These are phyloP conservation scores for Choreutis nemorana DNA, from an alignment of 2,888 invertebrate genomes.

Conservation along the genomic window DNA sequence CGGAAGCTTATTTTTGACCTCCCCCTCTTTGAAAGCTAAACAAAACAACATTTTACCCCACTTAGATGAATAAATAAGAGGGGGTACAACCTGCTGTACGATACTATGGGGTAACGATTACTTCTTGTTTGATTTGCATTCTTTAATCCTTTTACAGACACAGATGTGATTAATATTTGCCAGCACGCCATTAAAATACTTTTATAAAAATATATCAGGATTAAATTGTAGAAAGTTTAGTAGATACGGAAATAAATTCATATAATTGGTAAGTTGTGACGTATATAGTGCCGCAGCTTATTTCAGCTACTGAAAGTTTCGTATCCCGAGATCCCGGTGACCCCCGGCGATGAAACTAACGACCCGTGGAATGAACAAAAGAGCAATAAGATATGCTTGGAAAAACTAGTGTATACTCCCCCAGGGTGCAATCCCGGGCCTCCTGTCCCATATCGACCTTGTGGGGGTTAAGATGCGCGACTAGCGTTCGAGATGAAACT, in stretches of 20 bases:
- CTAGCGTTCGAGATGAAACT: too few relatives aligned
- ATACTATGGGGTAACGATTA: conserved; percentile 38
- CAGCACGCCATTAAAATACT: too few relatives aligned
- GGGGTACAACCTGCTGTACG: conserved; percentile 32
- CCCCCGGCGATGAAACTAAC: conserved; percentile 63
- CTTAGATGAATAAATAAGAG: conserved; percentile 63
- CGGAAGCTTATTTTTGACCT: conserved; percentile 32
- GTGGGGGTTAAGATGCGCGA: conserved; percentile 24
- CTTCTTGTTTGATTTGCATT: conserved; percentile 60
- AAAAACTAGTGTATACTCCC: conserved; percentile 60
- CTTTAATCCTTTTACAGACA: conserved; percentile 56
- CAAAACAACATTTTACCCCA: conserved; percentile 60
- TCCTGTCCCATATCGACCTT: conserved; percentile 24
- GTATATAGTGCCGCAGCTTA: too few relatives aligned
- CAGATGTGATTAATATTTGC: conserved; percentile 21
- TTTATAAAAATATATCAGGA: too few relatives aligned
- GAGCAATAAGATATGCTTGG: conserved; percentile 67
- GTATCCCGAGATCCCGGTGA: conserved; percentile 15
- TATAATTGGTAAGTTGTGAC: too few relatives aligned
- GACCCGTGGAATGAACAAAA: conserved; percentile 61
- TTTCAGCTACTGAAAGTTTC: too few relatives aligned
- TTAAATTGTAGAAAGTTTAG: too few relatives aligned
- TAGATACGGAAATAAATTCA: too few relatives aligned
- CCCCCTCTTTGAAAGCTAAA: conserved; percentile 41
- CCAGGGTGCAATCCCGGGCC: conserved; percentile 35